Evolutionary conservation across 1,140 invertebrate genomes (phyloP), one percentile per base, ranked within the genome.

Genomic region (Pomacea maculata): DNA sequence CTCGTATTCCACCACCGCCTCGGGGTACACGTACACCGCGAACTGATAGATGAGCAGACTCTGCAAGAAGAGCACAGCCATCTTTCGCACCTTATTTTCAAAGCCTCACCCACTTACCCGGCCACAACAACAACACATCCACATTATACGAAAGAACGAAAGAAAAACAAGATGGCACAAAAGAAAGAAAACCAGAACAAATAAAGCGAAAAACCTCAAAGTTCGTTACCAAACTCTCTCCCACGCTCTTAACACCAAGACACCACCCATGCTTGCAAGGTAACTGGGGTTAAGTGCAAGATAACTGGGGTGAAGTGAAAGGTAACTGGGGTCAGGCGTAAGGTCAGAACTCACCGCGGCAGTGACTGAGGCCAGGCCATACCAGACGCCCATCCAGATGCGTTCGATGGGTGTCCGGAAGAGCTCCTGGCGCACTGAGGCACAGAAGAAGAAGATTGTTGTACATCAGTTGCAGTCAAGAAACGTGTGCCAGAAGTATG

Each of bases 21-120:
- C 81, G 10, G 85, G 86, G 75, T 90, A 90, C 21, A 89, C 86
- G 75, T 87, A 86, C 68, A 88, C 85, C 14, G 85, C 85, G 74
- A 88, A 88, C 82, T 89, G 87, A 81, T 88, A 90, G 63, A 88
- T 86, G 77, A 90, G 83, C 61, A 90, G 80, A 34, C 86, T 86
- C 88, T 89, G 83, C 45, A 79, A 78, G 73, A 74, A 34, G 74
- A 63, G 75, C 7, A 78, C 68, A 25, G 68, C 68, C 10, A 70
- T 21, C 68, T 45, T 70, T 70, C 14, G 11, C 68, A 25, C 11
- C 68, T 70, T 12, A 12, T 21, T 12, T 45, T 11, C 34, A 25
- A 29, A 29, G n/a, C 68, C 34, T 11, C 21, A 15, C 68, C 10
- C 34, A 25, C 68, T 70, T 21, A 25, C 4, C 68, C 68, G n/a